A percentile compares a stretch with the other conserved stretches of the same genome.
Conservation (phyloP, 2,797 vertebrate genomes). For the Halcyon chelicuti region DNA sequence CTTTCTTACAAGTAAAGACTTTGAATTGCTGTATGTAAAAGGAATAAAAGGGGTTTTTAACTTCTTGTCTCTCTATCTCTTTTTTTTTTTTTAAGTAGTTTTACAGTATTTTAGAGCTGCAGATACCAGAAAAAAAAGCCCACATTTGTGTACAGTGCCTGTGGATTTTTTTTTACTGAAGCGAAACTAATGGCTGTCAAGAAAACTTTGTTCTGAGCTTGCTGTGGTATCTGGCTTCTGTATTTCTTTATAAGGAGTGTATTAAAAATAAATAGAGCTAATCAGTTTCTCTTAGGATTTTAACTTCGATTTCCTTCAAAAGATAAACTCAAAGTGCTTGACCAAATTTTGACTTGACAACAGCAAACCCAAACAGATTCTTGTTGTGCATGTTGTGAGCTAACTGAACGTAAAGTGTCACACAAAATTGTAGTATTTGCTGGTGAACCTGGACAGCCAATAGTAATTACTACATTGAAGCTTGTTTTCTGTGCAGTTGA, state of each 20-base stretch:
- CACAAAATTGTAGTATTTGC: neutral
- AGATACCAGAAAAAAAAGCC: neutral
- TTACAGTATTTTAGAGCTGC: neutral
- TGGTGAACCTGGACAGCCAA: neutral
- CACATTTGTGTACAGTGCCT: neutral
- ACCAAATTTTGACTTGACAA: neutral
- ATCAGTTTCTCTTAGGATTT: neutral
- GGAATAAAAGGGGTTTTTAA: neutral
- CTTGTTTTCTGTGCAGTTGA: neutral
- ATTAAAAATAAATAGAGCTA: neutral
- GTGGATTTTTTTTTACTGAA: neutral
- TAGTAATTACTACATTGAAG: neutral
- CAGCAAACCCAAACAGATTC: neutral
- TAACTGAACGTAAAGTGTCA: neutral
- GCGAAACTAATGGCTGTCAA: neutral
- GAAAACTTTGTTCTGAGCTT: neutral
- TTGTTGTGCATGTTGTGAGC: neutral
- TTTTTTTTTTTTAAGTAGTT: neutral
- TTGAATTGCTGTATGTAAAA: neutral
- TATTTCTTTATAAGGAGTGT: neutral
- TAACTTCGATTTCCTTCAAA: neutral
- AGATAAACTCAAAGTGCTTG: neutral
- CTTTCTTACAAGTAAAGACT: neutral
- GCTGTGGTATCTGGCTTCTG: neutral
- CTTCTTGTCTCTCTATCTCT: neutral